phyloP scores from a whole-genome alignment of 1,140 invertebrate genomes.

The Brachionus calyciflorus region DNA sequence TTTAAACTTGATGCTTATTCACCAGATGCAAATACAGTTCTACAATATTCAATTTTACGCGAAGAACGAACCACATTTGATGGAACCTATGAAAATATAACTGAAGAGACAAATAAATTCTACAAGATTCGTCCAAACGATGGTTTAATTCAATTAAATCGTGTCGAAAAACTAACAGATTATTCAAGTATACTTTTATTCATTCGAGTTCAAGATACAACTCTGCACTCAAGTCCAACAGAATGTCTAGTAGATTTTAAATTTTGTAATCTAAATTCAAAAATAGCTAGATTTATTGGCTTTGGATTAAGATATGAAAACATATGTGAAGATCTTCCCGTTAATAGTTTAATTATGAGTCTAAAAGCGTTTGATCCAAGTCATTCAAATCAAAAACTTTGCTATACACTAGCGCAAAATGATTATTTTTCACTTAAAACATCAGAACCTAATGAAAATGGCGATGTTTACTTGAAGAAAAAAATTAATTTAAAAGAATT shows the following conservation, averaged over 20 bases:
- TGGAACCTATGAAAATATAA: background rate
- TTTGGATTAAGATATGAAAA: slow-evolving; percentile 20
- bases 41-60: background rate
- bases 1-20: slow-evolving; percentile 15
- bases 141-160: background rate
- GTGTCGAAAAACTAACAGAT: background rate
- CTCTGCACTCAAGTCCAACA: background rate
- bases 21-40: background rate
- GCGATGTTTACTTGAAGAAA: background rate
- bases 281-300: slow-evolving; percentile 15
- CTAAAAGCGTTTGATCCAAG: slow-evolving; percentile 25
- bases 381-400: background rate
- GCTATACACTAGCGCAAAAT: background rate
- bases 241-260: slow-evolving; percentile 26
- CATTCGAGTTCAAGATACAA: background rate
- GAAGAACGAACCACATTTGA: slow-evolving; percentile 16
- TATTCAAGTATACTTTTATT: slow-evolving; percentile 8
- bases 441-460: background rate
- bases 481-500: slow-evolving; percentile 1
- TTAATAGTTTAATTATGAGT: slow-evolving; percentile 11
- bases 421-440: background rate
- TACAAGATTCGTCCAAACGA: background rate
- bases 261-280: slow-evolving; percentile 7
- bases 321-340: slow-evolving; percentile 17
- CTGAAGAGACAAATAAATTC: background rate